These are phyloP conservation scores for Eulimnadia texana DNA, from an alignment of 1,140 invertebrate species.

Conservation along the genomic window DNA sequence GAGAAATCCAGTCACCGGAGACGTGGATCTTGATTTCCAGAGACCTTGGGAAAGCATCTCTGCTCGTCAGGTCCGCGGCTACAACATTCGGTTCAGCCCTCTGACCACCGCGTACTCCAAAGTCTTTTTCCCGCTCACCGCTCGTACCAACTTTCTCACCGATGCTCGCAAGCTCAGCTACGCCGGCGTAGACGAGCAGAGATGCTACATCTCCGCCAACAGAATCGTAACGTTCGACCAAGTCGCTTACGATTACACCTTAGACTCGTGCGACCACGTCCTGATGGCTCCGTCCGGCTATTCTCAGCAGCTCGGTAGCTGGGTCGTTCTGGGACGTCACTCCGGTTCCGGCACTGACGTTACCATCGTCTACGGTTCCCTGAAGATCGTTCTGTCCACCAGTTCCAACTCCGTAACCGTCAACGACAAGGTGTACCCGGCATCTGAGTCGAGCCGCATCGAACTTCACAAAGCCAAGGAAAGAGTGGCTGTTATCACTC, in stretches of 20 bases:
- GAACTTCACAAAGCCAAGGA: not conserved
- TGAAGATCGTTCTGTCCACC: no score
- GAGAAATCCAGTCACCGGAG: not conserved
- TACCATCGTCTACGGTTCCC: not conserved
- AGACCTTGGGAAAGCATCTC: not conserved
- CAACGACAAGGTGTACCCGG: not conserved
- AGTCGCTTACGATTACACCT: slow-evolving; percentile 1
- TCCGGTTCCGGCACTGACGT: not conserved
- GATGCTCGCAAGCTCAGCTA: not conserved
- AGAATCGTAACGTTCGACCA: not conserved
- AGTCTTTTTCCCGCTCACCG: not conserved
- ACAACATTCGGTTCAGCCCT: not conserved
- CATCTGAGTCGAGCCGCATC: not conserved
- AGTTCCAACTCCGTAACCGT: not conserved
- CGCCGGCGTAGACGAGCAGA: not conserved
- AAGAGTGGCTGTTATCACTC: not conserved
- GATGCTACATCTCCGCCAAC: not conserved
- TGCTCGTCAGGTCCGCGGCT: not conserved
- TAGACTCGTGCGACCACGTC: not conserved
- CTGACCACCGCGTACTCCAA: not conserved
- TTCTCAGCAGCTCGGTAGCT: not conserved
- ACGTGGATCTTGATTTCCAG: not conserved
- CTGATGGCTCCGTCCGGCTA: not conserved
- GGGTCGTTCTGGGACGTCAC: not conserved
- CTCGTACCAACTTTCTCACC: not conserved